A percentile compares a stretch with the other conserved stretches of the same genome.
phyloP scores from a whole-genome alignment of 2,888 invertebrate species.

The Rhagophthalmus giganteus region DNA sequence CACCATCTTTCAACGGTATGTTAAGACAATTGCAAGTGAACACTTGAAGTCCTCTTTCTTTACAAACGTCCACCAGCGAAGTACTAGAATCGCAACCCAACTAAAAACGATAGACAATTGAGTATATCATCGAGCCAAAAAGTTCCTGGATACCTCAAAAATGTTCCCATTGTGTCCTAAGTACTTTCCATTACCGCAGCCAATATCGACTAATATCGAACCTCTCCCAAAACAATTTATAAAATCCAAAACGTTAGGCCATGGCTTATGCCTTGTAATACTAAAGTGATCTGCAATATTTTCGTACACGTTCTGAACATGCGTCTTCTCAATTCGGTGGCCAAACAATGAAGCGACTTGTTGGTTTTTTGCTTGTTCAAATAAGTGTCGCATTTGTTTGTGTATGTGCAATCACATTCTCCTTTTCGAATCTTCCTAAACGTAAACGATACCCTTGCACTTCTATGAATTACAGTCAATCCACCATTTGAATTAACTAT shows the following conservation, averaged over 20 bases:
- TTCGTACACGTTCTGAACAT: constrained; percentile 90
- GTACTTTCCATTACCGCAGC: constrained; percentile 99
- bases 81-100: constrained; percentile 81
- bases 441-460: constrained; percentile 79
- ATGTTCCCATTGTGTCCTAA: constrained; percentile 65
- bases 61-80: constrained; percentile 68
- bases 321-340: constrained; percentile 70
- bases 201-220: constrained; percentile 83
- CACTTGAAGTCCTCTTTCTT: constrained; percentile 64
- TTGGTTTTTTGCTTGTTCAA: constrained; percentile 35
- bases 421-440: constrained; percentile 68
- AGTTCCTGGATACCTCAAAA: constrained; percentile 63
- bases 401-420: constrained; percentile 68
- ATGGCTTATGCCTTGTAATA: constrained; percentile 89
- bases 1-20: constrained; percentile 68
- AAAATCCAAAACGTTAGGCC: constrained; percentile 90
- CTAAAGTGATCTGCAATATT: constrained; percentile 94
- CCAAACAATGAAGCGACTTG: constrained; percentile 56
- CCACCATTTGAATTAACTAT: constrained; percentile 62
- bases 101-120: constrained; percentile 55
- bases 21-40: constrained; percentile 76
- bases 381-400: constrained; percentile 68
- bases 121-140: not conserved
- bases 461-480: constrained; percentile 60
- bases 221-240: constrained; percentile 67